Evolutionary conservation across 2,113 vertebrate genomes (phyloP).

Genomic region (Menidia beryllina): DNA sequence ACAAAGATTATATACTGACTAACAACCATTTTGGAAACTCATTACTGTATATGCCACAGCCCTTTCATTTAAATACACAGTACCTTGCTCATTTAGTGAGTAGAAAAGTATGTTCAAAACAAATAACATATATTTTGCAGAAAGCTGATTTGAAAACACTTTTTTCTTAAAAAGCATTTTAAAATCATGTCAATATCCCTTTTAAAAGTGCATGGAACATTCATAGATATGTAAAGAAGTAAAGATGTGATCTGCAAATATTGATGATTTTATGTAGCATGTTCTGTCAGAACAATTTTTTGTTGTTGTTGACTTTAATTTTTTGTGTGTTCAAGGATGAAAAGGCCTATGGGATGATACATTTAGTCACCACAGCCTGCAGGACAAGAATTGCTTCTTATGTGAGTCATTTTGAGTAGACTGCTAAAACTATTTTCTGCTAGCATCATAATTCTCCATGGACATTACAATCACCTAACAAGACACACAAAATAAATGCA

Average conservation of each 20-base stretch:
- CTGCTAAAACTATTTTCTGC: slow-evolving; percentile 72
- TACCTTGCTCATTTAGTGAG: neutral
- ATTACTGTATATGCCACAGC: slow-evolving; percentile 2
- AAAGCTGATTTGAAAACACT: too few species aligned
- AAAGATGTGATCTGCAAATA: slow-evolving; percentile 41
- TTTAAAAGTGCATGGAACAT: too few species aligned
- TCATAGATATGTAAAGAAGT: too few species aligned
- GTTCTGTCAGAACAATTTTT: slow-evolving; percentile 29
- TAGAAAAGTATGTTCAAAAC: too few species aligned
- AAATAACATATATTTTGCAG: too few species aligned
- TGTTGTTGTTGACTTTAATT: too few species aligned
- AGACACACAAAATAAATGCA: too few species aligned
- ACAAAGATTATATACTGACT: neutral
- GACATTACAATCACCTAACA: slow-evolving; percentile 55
- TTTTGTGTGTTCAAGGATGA: slow-evolving; percentile 18
- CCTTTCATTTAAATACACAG: neutral
- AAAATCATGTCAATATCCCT: neutral
- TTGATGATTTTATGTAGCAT: slow-evolving; percentile 29
- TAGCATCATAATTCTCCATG: slow-evolving; percentile 72
- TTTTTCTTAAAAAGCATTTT: slow-evolving; percentile 16
- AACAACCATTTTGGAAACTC: neutral
- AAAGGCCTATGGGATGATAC: slow-evolving; percentile 48
- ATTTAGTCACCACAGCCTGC: slow-evolving; percentile 48
- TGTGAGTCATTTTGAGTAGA: slow-evolving; percentile 57
- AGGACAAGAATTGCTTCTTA: slow-evolving; percentile 57